Conservation (phyloP, 1,140 invertebrate species). For the Lepidurus arcticus region DNA sequence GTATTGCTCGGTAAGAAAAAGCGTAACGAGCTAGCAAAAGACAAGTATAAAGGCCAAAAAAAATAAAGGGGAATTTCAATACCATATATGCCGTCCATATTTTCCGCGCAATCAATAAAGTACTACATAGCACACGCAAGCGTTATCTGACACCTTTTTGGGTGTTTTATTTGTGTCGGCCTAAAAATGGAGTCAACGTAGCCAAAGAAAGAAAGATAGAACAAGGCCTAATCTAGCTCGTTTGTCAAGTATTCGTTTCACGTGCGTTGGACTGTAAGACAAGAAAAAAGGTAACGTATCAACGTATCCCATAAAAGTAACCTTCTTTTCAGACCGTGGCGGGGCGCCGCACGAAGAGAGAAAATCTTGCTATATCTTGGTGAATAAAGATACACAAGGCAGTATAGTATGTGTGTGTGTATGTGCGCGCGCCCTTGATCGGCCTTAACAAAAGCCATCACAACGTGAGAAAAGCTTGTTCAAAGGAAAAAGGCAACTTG, state of each 20-base stretch:
- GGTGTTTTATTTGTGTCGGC: background rate
- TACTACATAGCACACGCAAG: background rate
- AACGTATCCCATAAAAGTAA: background rate
- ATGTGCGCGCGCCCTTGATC: background rate
- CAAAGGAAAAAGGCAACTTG: background rate
- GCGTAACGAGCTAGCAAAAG: background rate
- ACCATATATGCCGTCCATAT: too few relatives aligned
- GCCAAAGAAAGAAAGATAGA: background rate
- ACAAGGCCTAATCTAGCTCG: background rate
- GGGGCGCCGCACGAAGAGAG: background rate
- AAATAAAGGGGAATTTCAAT: too few relatives aligned
- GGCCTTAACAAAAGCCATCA: constrained; percentile 11
- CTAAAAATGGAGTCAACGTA: background rate
- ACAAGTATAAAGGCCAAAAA: background rate
- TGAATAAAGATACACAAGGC: background rate
- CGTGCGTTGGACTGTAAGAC: background rate
- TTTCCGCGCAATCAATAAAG: background rate
- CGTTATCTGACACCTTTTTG: constrained; percentile 8
- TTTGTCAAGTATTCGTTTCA: background rate
- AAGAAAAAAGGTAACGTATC: background rate
- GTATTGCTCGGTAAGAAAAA: background rate
- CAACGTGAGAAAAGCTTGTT: background rate
- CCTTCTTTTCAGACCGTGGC: background rate
- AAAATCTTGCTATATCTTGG: background rate
- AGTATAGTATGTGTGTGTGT: background rate